Conservation (phyloP, 1,140 invertebrate genomes). For the Mesaphorura yosii region DNA sequence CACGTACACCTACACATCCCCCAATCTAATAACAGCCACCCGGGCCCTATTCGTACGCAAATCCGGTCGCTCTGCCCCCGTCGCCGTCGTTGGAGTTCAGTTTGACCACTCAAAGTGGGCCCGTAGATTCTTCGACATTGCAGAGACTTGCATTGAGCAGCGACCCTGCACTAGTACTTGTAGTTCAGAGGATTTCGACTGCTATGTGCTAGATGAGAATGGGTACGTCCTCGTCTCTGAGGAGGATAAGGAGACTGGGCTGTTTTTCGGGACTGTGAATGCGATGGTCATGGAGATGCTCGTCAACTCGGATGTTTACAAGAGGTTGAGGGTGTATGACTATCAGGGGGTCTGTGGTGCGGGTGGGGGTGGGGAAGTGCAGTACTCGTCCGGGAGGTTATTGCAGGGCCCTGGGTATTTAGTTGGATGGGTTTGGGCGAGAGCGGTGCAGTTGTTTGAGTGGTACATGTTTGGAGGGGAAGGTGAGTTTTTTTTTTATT, state of each 20-base stretch:
- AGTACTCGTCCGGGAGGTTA: not conserved
- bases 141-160: conserved; percentile 54
- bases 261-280: conserved; percentile 83
- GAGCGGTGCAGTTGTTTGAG: not conserved
- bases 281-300: conserved; percentile 89
- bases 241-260: conserved; percentile 50
- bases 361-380: not conserved
- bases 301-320: conserved; percentile 79
- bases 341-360: conserved; percentile 71
- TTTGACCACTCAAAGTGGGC: conserved; percentile 67
- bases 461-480: not conserved
- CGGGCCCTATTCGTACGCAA: conserved; percentile 80
- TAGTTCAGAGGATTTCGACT: conserved; percentile 71
- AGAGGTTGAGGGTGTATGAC: conserved; percentile 69
- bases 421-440: conserved; percentile 1
- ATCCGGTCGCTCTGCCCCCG: conserved; percentile 68
- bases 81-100: conserved; percentile 77
- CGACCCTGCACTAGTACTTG: conserved; percentile 44
- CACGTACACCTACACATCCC: conserved; percentile 80
- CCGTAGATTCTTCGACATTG: conserved; percentile 72
- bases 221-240: conserved; percentile 87
- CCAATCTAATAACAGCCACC: conserved; percentile 66
- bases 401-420: not conserved
- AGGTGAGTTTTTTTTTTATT: too few relatives aligned
- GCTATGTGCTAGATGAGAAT: conserved; percentile 83